Evolutionary conservation across 2,888 invertebrate genomes (phyloP).

Genomic region (Eledona agricola): DNA sequence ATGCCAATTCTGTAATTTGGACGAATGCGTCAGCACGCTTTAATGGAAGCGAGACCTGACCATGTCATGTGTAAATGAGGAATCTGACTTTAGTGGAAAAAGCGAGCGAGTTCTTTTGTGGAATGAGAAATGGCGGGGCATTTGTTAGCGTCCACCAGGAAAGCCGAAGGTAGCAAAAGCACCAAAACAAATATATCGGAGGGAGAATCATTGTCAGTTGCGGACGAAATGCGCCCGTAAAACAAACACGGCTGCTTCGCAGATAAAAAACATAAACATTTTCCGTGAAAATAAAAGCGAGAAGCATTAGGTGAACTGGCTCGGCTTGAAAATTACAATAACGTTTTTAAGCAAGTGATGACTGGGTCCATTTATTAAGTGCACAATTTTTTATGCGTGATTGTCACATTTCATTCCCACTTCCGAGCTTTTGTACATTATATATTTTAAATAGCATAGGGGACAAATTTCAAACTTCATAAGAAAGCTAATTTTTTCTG

Average conservation of each 20-base stretch:
- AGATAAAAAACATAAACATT: constrained; percentile 28
- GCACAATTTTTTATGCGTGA: too few relatives aligned
- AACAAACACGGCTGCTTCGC: constrained; percentile 34
- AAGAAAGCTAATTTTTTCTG: too few relatives aligned
- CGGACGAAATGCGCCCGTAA: constrained; percentile 36
- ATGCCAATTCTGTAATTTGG: constrained; percentile 5
- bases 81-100: constrained; percentile 44
- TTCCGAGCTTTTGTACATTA: too few relatives aligned
- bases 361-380: too few relatives aligned
- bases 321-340: too few relatives aligned
- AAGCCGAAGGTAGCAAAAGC: constrained; percentile 39
- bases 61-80: constrained; percentile 46
- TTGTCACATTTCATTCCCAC: too few relatives aligned
- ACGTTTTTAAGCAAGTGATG: too few relatives aligned
- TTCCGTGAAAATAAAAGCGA: neutral
- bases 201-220: constrained; percentile 41
- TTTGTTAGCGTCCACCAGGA: constrained; percentile 45
- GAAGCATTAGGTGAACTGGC: too few relatives aligned
- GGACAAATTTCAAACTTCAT: too few relatives aligned
- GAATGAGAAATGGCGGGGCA: constrained; percentile 43
- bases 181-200: constrained; percentile 38
- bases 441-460: too few relatives aligned
- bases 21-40: neutral
- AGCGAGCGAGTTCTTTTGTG: constrained; percentile 42
- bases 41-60: constrained; percentile 34